These are phyloP conservation scores for Oryzias woworae DNA, from an alignment of 2,113 vertebrate genomes.

Conservation along the genomic window DNA sequence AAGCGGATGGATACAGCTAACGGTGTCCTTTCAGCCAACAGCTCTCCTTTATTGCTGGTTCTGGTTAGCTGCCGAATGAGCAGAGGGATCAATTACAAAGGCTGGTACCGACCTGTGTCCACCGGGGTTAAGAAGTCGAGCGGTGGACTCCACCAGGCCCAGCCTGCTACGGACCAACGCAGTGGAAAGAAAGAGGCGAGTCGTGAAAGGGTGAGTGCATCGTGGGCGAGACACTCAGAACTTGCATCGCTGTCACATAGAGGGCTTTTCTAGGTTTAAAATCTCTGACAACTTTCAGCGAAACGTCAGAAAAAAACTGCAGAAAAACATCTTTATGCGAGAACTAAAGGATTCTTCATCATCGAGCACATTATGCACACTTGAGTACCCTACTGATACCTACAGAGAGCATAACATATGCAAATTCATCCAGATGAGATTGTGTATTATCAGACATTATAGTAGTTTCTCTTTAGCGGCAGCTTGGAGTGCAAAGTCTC, in stretches of 20 bases:
- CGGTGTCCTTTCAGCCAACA: conserved; percentile 43
- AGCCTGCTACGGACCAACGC: conserved; percentile 32
- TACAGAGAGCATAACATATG: conserved; percentile 10
- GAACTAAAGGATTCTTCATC: conserved; percentile 2
- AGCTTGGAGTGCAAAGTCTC: not conserved
- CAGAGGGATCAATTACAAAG: conserved; percentile 80
- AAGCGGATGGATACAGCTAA: conserved; percentile 37
- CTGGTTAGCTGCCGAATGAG: conserved; percentile 68
- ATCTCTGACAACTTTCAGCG: not conserved
- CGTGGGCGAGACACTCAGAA: conserved; percentile 11
- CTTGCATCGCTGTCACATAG: conserved; percentile 24
- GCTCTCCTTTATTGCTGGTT: conserved; percentile 67
- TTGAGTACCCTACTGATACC: not conserved
- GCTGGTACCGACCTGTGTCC: conserved; percentile 61
- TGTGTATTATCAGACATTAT: conserved; percentile 4
- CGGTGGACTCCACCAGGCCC: conserved; percentile 43
- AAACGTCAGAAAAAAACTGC: not conserved
- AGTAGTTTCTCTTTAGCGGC: not conserved
- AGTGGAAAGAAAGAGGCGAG: conserved; percentile 27
- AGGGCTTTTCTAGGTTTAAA: conserved; percentile 40
- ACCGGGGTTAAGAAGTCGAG: conserved; percentile 1
- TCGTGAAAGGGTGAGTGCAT: not conserved
- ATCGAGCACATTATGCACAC: not conserved
- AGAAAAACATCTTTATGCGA: not conserved
- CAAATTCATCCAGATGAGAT: not conserved